Evolutionary conservation across 2,113 vertebrate species (phyloP).

Genomic region (Pituophis catenifer): DNA sequence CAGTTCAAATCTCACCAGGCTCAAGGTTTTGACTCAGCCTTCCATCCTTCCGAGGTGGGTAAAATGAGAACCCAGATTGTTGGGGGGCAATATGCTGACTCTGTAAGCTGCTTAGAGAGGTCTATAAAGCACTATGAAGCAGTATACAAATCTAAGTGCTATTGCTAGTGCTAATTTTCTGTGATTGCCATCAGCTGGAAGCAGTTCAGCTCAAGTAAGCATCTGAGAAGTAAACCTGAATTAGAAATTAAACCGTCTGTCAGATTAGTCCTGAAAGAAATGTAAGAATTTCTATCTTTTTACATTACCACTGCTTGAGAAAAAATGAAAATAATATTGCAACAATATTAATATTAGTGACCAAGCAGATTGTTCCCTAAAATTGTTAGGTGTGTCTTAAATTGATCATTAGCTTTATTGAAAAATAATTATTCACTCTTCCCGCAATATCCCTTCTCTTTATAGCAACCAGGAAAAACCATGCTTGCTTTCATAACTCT

Average conservation of each 20-base stretch:
- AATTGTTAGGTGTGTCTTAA: background rate
- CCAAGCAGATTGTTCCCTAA: background rate
- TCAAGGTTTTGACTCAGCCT: no score
- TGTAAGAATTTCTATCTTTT: background rate
- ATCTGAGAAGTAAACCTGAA: background rate
- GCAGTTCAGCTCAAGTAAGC: background rate
- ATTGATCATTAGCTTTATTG: background rate
- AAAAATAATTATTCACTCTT: background rate
- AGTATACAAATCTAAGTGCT: no score
- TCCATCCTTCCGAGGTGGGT: no score
- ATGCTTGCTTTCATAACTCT: constrained; percentile 51
- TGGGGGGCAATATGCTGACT: no score
- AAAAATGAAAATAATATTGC: background rate
- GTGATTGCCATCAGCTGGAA: background rate
- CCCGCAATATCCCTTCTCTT: background rate
- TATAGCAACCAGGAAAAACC: constrained; percentile 30
- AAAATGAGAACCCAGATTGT: no score
- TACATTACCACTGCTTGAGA: background rate
- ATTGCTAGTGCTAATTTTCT: background rate
- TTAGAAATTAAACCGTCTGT: background rate
- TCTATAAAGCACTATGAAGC: no score
- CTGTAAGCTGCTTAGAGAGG: no score
- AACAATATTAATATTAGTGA: background rate
- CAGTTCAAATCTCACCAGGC: no score
- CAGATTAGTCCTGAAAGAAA: background rate